phyloP scores from a whole-genome alignment of 2,888 invertebrate species.

The Heliconius sara region DNA sequence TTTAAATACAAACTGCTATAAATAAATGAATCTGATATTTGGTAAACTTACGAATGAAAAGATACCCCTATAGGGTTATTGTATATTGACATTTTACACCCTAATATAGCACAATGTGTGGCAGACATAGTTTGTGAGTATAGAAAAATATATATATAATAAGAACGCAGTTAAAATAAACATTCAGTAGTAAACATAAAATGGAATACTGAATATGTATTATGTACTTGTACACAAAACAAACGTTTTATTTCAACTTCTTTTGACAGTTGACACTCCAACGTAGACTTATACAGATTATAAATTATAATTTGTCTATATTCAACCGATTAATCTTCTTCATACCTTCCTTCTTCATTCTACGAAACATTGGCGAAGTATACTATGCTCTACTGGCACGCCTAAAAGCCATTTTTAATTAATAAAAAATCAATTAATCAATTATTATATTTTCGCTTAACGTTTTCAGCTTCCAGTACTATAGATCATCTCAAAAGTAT shows the following conservation, averaged over 20 bases:
- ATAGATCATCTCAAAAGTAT: too few species aligned
- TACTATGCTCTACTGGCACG: too few species aligned
- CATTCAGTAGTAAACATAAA: background rate
- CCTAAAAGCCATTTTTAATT: too few species aligned
- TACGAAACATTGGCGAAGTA: too few species aligned
- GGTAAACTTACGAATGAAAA: conserved; percentile 66
- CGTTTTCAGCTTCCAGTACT: too few species aligned
- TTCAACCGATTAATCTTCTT: too few species aligned
- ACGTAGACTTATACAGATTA: too few species aligned
- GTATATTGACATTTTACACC: conserved; percentile 65
- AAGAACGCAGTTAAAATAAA: background rate
- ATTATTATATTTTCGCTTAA: too few species aligned
- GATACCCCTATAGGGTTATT: conserved; percentile 67
- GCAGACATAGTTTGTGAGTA: conserved; percentile 54
- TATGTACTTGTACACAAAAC: conserved; percentile 3
- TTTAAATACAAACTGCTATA: conserved; percentile 18
- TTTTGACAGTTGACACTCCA: background rate
- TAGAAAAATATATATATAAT: background rate
- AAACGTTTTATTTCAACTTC: background rate
- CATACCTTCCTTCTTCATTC: too few species aligned
- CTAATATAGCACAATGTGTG: conserved; percentile 66
- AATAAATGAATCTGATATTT: background rate
- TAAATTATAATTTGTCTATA: too few species aligned
- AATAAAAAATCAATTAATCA: too few species aligned
- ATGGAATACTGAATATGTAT: background rate